A percentile compares a stretch with the other conserved stretches of the same genome.
phyloP scores from a whole-genome alignment of 2,888 invertebrate species.

The Sipunculus nudus region DNA sequence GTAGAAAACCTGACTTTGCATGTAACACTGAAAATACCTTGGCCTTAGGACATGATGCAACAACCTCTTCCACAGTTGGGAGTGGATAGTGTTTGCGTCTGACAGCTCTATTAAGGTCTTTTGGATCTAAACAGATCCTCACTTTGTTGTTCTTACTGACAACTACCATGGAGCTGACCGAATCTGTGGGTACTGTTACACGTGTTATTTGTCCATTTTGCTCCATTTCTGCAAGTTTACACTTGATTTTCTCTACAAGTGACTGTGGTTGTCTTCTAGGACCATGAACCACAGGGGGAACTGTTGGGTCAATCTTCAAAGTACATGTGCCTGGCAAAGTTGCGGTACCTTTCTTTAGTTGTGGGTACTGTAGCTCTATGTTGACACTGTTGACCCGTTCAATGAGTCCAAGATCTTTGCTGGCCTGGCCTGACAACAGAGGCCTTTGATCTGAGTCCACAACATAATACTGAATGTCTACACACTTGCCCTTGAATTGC shows the following conservation, averaged over 20 bases:
- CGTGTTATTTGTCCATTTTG: slow-evolving; percentile 31
- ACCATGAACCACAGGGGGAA: slow-evolving; percentile 24
- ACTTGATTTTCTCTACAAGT: slow-evolving; percentile 17
- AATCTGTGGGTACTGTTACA: slow-evolving; percentile 39
- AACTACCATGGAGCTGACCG: slow-evolving; percentile 43
- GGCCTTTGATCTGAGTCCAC: no score
- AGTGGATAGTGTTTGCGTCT: slow-evolving; percentile 37
- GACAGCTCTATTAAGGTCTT: slow-evolving; percentile 37
- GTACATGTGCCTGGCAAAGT: not conserved
- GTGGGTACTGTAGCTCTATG: no score
- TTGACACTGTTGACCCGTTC: no score
- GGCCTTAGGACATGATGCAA: slow-evolving; percentile 35
- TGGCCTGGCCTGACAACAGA: no score
- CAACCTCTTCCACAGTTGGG: slow-evolving; percentile 40
- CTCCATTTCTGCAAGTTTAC: slow-evolving; percentile 42
- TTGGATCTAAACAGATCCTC: slow-evolving; percentile 40
- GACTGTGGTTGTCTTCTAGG: slow-evolving; percentile 25
- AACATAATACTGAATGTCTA: no score
- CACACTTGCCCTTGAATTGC: no score
- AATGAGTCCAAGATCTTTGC: no score
- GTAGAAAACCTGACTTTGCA: slow-evolving; percentile 42
- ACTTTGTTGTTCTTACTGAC: slow-evolving; percentile 35
- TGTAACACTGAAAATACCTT: slow-evolving; percentile 41
- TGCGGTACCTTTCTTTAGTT: not conserved
- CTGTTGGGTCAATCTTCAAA: slow-evolving; percentile 27